Evolutionary conservation across 2,113 vertebrate species (phyloP), one percentile per base, ranked within the genome.

Genomic region (Myocastor coypus): DNA sequence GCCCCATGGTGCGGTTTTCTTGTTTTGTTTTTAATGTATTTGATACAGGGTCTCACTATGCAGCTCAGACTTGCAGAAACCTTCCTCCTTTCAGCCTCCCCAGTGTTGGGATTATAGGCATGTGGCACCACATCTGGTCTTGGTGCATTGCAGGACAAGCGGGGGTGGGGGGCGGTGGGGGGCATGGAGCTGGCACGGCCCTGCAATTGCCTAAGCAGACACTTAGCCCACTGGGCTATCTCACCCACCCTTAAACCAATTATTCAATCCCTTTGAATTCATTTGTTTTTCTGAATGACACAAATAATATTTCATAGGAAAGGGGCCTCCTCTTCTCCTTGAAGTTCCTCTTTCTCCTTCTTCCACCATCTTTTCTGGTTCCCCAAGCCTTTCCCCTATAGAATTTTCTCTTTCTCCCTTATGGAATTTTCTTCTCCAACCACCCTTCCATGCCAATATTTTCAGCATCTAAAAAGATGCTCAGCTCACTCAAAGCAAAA

Each of bases 401-500:
- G 46, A 46, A 46, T 46, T 40, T 83, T 89, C 75, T 89, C 32
- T 46, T 30, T 71, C 37, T 73, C 34, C 32, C 64, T 87, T 57
- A 20, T 26, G 61, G 22, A 77, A 40, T 52, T 83, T 84, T 80
- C 61, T 96, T 89, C 75, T 93, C 13, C 42, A 57, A 77, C 87
- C 7, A 59, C 30, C 24, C 22, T 77, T 78, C 71, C 81, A 88
- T 68, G 55, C n/a, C 78, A 97, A 22, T 77, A 11, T 75, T 77
- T 77, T 77, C 88, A 93, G 59, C 19, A 87, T 17, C 63, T 75
- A 42, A 24, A 83, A 83, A 59, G 42, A 92, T 20, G 3, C 14
- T 90, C 30, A 3, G 14, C 22, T 84, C 82, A 68, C 77, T 84
- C 73, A 91, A 37, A 92, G 64, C 7, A 83, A 90, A 52, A 57